These are phyloP conservation scores for Leptinotarsa haldemani DNA, from an alignment of 2,888 invertebrate genomes.

Conservation along the genomic window DNA sequence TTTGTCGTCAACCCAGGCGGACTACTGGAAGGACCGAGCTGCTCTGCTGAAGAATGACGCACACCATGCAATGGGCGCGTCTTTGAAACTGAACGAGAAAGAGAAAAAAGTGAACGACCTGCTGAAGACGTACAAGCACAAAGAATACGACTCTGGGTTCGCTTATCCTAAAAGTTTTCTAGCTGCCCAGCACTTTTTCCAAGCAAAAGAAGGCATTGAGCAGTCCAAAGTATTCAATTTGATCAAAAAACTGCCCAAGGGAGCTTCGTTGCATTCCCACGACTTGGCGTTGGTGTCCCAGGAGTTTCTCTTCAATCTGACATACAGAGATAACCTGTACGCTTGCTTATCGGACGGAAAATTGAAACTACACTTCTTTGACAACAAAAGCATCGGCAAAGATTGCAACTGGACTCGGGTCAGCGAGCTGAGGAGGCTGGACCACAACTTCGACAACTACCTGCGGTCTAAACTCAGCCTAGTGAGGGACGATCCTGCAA, in stretches of 20 bases:
- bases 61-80: constrained; percentile 45
- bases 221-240: constrained; percentile 75
- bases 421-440: constrained; percentile 42
- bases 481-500: constrained; percentile 63
- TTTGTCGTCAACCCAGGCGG: constrained; percentile 13
- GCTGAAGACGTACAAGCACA: constrained; percentile 56
- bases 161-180: constrained; percentile 65
- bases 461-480: constrained; percentile 71
- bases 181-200: constrained; percentile 76
- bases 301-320: constrained; percentile 73
- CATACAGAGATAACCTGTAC: constrained; percentile 64
- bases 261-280: constrained; percentile 76
- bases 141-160: constrained; percentile 58
- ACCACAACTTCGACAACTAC: constrained; percentile 67
- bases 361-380: constrained; percentile 34
- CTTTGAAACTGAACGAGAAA: constrained; percentile 59
- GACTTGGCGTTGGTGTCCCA: constrained; percentile 73
- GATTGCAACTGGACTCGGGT: constrained; percentile 51
- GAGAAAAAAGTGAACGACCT: constrained; percentile 57
- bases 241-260: constrained; percentile 79
- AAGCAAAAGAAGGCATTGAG: constrained; percentile 70
- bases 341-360: constrained; percentile 25
- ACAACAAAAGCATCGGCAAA: constrained; percentile 2
- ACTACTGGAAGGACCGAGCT: constrained; percentile 52
- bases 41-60: constrained; percentile 45